phyloP scores from a whole-genome alignment of 2,888 invertebrate genomes.

The Heliconius ismenius region DNA sequence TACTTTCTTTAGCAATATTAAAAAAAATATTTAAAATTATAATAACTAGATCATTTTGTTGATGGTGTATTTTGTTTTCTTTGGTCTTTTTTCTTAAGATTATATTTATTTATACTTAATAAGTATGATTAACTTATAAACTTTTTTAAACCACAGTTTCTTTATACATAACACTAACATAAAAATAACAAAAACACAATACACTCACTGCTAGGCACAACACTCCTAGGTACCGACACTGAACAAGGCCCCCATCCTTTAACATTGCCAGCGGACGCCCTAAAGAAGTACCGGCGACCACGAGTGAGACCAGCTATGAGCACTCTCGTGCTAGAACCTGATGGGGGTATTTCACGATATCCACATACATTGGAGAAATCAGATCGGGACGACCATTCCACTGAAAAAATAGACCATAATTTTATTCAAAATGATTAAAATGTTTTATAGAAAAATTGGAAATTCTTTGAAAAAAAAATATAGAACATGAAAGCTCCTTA shows the following conservation, averaged over 20 bases:
- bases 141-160: no score
- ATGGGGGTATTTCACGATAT: constrained; percentile 84
- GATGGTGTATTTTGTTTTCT: no score
- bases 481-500: no score
- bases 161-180: no score
- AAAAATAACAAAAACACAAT: not conserved
- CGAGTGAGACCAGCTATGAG: constrained; percentile 87
- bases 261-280: constrained; percentile 95
- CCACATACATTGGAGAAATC: constrained; percentile 92
- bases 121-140: no score
- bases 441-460: no score
- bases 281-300: constrained; percentile 93
- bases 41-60: no score
- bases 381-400: constrained; percentile 95
- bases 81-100: no score
- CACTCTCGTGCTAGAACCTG: constrained; percentile 70
- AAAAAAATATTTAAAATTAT: no score
- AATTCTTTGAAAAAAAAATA: no score
- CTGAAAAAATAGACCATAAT: constrained; percentile 72
- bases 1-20: no score
- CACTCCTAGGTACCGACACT: constrained; percentile 89
- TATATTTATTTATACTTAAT: no score
- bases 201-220: constrained; percentile 93
- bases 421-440: not conserved
- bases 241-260: constrained; percentile 93